Percentiles rank a stretch among this genome's conserved stretches.
Conservation (phyloP, 2,113 vertebrate genomes). For the Podarcis raffonei region DNA sequence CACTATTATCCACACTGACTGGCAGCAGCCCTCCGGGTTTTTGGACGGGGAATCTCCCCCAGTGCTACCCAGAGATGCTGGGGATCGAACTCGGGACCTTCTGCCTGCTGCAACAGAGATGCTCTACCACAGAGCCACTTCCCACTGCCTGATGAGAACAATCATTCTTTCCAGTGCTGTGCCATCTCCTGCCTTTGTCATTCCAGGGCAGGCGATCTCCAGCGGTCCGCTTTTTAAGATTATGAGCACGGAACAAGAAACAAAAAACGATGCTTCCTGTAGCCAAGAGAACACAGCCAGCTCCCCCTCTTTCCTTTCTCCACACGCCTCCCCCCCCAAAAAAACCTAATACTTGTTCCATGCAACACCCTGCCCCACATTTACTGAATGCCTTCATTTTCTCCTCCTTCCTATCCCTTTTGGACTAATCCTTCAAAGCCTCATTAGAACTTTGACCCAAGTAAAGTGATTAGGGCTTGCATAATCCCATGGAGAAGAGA, state of each 20-base stretch:
- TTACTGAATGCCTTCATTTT: conserved; percentile 23
- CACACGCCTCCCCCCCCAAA: background rate
- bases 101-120: background rate
- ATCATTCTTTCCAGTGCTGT: background rate
- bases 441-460: conserved; percentile 28
- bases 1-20: too few relatives aligned
- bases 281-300: background rate
- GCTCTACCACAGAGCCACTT: background rate
- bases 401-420: background rate
- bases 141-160: background rate
- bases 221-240: background rate
- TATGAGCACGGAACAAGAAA: background rate
- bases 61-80: too few relatives aligned
- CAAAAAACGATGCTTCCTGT: background rate
- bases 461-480: conserved; percentile 6
- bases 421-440: conserved; percentile 2
- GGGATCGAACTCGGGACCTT: background rate
- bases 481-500: background rate
- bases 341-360: background rate
- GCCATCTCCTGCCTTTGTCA: too few relatives aligned
- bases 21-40: too few relatives aligned
- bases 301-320: background rate
- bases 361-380: background rate
- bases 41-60: too few relatives aligned
- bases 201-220: background rate